Conservation (phyloP, 2,888 invertebrate species). For the Drosophila formosana region DNA sequence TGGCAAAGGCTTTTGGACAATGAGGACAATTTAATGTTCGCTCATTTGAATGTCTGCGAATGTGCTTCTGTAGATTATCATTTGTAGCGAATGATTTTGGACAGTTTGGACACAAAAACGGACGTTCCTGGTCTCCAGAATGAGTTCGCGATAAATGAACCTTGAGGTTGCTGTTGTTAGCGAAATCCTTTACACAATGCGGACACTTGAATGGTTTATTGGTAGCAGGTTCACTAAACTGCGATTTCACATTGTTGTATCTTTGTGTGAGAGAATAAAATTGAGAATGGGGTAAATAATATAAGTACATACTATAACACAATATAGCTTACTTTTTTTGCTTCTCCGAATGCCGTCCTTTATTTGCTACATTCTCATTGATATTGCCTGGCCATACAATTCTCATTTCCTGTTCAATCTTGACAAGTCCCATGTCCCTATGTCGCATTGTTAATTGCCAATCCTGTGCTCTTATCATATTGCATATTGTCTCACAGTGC, state of each 20-base stretch:
- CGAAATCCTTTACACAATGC: slow-evolving; percentile 52
- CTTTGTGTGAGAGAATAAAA: background rate
- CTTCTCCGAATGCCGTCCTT: slow-evolving; percentile 37
- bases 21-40: slow-evolving; percentile 49
- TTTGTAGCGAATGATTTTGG: slow-evolving; percentile 53
- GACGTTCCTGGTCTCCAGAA: slow-evolving; percentile 52
- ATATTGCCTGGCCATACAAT: slow-evolving; percentile 45
- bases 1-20: slow-evolving; percentile 55
- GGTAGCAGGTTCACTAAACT: slow-evolving; percentile 1
- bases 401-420: slow-evolving; percentile 54
- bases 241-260: slow-evolving; percentile 26
- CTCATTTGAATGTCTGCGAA: slow-evolving; percentile 51
- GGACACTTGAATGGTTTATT: slow-evolving; percentile 52
- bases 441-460: slow-evolving; percentile 55
- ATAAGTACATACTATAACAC: no score
- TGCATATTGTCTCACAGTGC: slow-evolving; percentile 57
- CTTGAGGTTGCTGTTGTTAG: slow-evolving; percentile 52
- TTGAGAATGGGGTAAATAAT: background rate
- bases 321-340: slow-evolving; percentile 32
- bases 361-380: slow-evolving; percentile 19
- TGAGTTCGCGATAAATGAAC: slow-evolving; percentile 51
- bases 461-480: slow-evolving; percentile 54
- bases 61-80: slow-evolving; percentile 53
- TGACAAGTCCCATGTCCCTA: slow-evolving; percentile 52
- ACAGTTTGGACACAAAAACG: slow-evolving; percentile 51